Base-by-base conservation (phyloP, 92 coral and sea anemone genomes). In the Hydrozoanthus gracilis region DNA sequence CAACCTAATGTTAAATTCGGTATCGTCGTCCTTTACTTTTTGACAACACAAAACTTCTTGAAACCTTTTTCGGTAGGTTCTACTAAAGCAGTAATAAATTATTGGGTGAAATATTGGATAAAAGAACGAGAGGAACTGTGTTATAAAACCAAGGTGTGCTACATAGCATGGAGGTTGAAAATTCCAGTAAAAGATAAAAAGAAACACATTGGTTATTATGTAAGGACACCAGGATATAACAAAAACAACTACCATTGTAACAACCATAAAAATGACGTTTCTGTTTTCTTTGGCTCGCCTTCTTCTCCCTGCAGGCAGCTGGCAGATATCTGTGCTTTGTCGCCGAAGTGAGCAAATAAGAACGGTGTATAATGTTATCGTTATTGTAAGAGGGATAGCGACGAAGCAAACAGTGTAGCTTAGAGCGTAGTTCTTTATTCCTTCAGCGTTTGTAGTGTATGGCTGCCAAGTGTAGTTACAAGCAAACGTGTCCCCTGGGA, bases 211-310 rank as follows among this genome's bases (percentile, higher is more conserved):
- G 9, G 56, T n/a, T 27, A 77, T 12, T 5, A 77, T 11, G 13
- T 27, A 77, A 5, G 82, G 82, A 55, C 82, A 20, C 82, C 82
- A 77, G 2, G 69, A 77, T 10, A 77, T 48, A 77, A 77, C 3
- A 52, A 77, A 77, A 4, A 77, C 67, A 6, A 56, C 11, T 4
- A 77, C 69, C 67, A 77, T 55, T 5, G 82, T 77, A 7, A 77
- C 69, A 20, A 77, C 17, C 82, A 77, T 77, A 77, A 17, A 77
- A 14, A 77, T 77, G 2, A 77, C 82, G 6, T 77, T 77, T 44
- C 82, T 77, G 82, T 77, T 77, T 52, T 77, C 82, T 13, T 17
- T 44, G 35, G 65, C 68, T 18, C 82, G 65, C 27, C 82, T 54
- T 50, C 58, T 77, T 55, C 68, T 55, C 13, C 69, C 82, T 15